These are phyloP conservation scores for Zygogramma bicolorata DNA, from an alignment of 2,888 invertebrate species.

Conservation along the genomic window DNA sequence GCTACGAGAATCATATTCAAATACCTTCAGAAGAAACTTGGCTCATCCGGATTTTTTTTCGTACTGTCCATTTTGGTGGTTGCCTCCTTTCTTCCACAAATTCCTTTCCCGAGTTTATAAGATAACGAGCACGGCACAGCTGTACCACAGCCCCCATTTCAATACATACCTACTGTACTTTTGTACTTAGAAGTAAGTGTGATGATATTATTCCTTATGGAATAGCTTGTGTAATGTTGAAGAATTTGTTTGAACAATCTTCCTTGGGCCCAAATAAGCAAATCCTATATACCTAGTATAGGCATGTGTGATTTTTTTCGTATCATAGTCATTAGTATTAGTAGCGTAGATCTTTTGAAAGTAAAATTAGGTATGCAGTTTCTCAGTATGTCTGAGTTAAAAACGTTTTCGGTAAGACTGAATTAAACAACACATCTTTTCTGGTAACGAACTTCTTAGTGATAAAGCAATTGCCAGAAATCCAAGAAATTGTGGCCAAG, in stretches of 20 bases:
- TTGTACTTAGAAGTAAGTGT: constrained; percentile 61
- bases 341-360: constrained; percentile 58
- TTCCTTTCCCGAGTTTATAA: constrained; percentile 43
- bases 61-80: constrained; percentile 43
- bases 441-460: constrained; percentile 66
- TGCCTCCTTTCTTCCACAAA: constrained; percentile 38
- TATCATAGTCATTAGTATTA: constrained; percentile 66
- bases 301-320: constrained; percentile 68
- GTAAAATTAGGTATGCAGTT: constrained; percentile 48
- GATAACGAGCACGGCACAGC: constrained; percentile 61
- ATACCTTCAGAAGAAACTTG: not conserved
- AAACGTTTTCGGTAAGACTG: constrained; percentile 67
- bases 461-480: constrained; percentile 60
- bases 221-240: constrained; percentile 59
- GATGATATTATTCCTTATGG: constrained; percentile 60
- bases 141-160: constrained; percentile 45
- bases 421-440: constrained; percentile 67
- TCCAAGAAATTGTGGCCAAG: constrained; percentile 49
- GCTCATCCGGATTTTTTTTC: constrained; percentile 18
- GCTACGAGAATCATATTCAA: not conserved
- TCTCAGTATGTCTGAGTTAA: constrained; percentile 50
- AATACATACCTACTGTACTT: constrained; percentile 52
- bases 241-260: constrained; percentile 66
- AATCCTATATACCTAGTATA: constrained; percentile 64
- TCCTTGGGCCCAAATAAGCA: constrained; percentile 67